Evolutionary conservation across 2,888 invertebrate species (phyloP).

Genomic region (Pammene aurita): DNA sequence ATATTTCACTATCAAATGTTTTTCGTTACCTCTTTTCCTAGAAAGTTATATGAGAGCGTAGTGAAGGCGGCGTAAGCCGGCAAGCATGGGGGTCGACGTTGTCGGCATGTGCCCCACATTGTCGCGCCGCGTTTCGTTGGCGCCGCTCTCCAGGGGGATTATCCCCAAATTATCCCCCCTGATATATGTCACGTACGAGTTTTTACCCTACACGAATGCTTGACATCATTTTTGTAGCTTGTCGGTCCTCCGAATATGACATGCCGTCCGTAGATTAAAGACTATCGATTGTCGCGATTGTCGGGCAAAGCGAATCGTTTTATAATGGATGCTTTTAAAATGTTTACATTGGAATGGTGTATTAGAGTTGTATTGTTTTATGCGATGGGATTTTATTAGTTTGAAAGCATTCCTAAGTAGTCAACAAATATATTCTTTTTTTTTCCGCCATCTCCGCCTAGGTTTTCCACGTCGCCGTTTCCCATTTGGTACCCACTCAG

Average conservation of each 20-base stretch:
- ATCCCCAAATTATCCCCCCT: slow-evolving; percentile 53
- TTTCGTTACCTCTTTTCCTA: slow-evolving; percentile 7
- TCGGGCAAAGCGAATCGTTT: slow-evolving; percentile 12
- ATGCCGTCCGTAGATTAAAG: slow-evolving; percentile 23
- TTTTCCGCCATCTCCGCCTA: too few relatives aligned
- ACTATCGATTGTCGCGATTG: slow-evolving; percentile 26
- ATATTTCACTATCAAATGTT: not conserved
- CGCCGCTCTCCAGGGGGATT: slow-evolving; percentile 52
- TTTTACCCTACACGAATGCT: slow-evolving; percentile 43
- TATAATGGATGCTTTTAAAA: slow-evolving; percentile 15
- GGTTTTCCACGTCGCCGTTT: too few relatives aligned
- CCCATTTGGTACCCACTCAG: too few relatives aligned
- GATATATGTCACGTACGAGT: slow-evolving; percentile 47
- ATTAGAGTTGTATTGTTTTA: not conserved
- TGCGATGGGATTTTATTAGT: not conserved
- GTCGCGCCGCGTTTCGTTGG: slow-evolving; percentile 51
- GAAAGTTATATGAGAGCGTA: not conserved
- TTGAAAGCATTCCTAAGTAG: too few relatives aligned
- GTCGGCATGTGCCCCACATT: slow-evolving; percentile 60
- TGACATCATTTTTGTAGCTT: slow-evolving; percentile 40
- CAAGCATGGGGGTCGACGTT: slow-evolving; percentile 48
- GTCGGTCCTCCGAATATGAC: slow-evolving; percentile 30
- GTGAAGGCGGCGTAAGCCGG: slow-evolving; percentile 8
- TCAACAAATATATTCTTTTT: too few relatives aligned
- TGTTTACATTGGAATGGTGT: not conserved